Conservation (phyloP, 2,113 vertebrate genomes). For the Polypterus bichir region DNA sequence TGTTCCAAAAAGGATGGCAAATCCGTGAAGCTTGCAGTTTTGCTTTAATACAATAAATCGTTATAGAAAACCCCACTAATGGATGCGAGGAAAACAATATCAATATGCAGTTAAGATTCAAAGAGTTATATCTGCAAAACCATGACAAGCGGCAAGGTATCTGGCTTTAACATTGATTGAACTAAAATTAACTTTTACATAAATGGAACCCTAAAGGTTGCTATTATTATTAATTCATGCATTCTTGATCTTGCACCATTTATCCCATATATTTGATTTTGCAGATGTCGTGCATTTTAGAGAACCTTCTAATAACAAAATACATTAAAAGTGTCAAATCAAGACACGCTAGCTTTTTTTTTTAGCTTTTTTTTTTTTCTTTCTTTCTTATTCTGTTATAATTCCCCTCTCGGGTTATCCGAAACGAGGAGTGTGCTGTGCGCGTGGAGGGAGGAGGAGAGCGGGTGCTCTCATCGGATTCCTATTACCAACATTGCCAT, state of each 20-base stretch:
- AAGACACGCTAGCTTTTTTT: too few relatives aligned
- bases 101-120: not conserved
- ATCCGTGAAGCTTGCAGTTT: not conserved
- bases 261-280: not conserved
- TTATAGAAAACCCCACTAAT: not conserved
- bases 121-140: not conserved
- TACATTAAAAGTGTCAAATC: too few relatives aligned
- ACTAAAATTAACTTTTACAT: conserved; percentile 1
- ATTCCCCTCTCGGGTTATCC: too few relatives aligned
- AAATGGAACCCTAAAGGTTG: conserved; percentile 6
- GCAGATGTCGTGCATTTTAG: not conserved
- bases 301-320: too few relatives aligned
- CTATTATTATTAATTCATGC: conserved; percentile 1
- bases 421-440: too few relatives aligned
- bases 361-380: too few relatives aligned
- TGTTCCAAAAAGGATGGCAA: too few relatives aligned
- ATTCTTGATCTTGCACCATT: not conserved
- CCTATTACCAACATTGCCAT: too few relatives aligned
- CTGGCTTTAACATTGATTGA: conserved; percentile 1
- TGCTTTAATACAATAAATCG: not conserved
- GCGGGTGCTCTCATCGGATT: too few relatives aligned
- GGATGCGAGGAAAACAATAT: not conserved
- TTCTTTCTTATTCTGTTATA: too few relatives aligned
- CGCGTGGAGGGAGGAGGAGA: too few relatives aligned
- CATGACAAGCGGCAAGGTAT: not conserved